A percentile compares a stretch with the other conserved stretches of the same genome.
Evolutionary conservation across 2,888 invertebrate species (phyloP).

Genomic region (Drosophila meridiana): DNA sequence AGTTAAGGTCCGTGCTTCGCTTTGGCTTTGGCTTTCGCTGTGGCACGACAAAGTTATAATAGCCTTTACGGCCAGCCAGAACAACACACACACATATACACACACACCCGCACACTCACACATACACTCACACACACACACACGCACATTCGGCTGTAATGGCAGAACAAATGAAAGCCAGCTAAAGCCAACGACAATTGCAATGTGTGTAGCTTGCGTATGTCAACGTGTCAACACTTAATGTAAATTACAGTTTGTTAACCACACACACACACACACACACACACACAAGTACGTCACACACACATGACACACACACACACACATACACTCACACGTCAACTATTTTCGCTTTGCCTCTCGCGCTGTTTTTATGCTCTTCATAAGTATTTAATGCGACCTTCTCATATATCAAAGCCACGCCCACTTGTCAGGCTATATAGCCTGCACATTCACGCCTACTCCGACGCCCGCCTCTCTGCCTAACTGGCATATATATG

Average conservation of each 20-base stretch:
- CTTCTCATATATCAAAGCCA: constrained; percentile 41
- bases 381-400: constrained; percentile 66
- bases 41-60: constrained; percentile 73
- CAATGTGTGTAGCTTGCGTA: constrained; percentile 50
- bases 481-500: background rate
- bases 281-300: background rate
- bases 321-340: constrained; percentile 14
- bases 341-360: constrained; percentile 59
- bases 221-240: constrained; percentile 75
- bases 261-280: constrained; percentile 46
- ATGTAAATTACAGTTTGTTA: constrained; percentile 76
- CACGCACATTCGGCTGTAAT: constrained; percentile 13
- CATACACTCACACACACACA: constrained; percentile 16
- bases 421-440: constrained; percentile 4
- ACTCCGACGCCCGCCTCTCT: background rate
- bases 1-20: constrained; percentile 44
- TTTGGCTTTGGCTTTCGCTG: constrained; percentile 24
- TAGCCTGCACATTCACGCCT: background rate
- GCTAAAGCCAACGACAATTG: constrained; percentile 67
- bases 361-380: constrained; percentile 48
- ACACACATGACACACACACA: constrained; percentile 3
- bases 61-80: constrained; percentile 63
- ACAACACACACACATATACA: constrained; percentile 14
- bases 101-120: constrained; percentile 1
- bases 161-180: constrained; percentile 58